A percentile compares a stretch with the other conserved stretches of the same genome.
Evolutionary conservation across 1,140 invertebrate genomes (phyloP).

Genomic region (Hyphantria cunea): DNA sequence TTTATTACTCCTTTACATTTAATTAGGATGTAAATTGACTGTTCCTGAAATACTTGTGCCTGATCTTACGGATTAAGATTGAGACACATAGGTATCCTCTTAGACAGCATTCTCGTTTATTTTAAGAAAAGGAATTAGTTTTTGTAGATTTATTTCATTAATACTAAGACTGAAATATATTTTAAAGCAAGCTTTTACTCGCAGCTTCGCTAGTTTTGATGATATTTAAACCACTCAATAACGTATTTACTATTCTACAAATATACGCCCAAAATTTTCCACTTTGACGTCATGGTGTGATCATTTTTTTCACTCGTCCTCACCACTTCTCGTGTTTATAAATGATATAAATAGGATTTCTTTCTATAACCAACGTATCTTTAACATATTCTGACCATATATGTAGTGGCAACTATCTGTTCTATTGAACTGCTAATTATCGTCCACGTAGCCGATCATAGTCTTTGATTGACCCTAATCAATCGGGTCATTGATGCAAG

Average conservation of each 20-base stretch:
- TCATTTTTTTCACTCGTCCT: no score
- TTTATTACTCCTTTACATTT: constrained; percentile 47
- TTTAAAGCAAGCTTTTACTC: no score
- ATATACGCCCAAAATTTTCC: no score
- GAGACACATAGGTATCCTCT: no score
- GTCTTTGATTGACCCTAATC: constrained; percentile 28
- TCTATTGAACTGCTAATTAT: background rate
- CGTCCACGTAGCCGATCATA: constrained; percentile 8
- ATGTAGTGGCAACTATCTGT: background rate
- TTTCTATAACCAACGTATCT: background rate
- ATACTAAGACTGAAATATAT: no score
- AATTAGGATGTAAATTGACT: constrained; percentile 46
- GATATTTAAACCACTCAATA: background rate
- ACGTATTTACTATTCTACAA: background rate
- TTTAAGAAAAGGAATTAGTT: no score
- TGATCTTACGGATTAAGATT: constrained; percentile 6
- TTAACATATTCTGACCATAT: background rate
- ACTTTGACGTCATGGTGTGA: no score
- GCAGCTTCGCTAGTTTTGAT: no score
- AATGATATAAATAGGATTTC: no score
- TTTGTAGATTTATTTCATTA: no score
- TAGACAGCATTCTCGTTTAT: no score
- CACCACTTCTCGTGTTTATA: no score
- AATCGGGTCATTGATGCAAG: constrained; percentile 20
- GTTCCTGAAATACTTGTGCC: constrained; percentile 8